These are phyloP conservation scores for Tetramorium alpestre DNA, from an alignment of 1,140 invertebrate species.

Conservation along the genomic window DNA sequence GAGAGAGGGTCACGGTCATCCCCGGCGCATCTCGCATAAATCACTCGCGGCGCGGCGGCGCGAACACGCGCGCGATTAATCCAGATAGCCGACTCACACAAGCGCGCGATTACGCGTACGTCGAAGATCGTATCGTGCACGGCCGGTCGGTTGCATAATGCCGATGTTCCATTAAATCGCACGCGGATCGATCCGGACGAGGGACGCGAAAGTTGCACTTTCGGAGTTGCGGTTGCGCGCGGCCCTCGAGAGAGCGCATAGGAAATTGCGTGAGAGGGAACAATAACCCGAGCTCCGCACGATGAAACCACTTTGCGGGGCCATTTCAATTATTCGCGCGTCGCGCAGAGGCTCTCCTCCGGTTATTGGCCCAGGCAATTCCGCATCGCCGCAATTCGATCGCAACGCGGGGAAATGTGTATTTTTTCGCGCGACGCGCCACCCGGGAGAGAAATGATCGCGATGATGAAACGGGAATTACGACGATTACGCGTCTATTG, in stretches of 20 bases:
- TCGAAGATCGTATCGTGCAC: conserved; percentile 49
- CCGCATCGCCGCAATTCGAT: not conserved
- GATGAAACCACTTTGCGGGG: not conserved
- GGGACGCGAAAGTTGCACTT: conserved; percentile 15
- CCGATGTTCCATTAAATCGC: conserved; percentile 50
- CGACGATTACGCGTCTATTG: conserved; percentile 20
- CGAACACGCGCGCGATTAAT: conserved; percentile 56
- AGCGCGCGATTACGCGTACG: conserved; percentile 48
- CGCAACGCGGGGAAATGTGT: not conserved
- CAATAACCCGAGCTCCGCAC: not conserved
- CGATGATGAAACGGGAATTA: conserved; percentile 35
- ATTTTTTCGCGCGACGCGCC: not conserved
- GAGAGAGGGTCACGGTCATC: conserved; percentile 50
- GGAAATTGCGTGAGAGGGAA: not conserved
- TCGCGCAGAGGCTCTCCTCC: not conserved
- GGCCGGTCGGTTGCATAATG: conserved; percentile 44
- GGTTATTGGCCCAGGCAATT: not conserved
- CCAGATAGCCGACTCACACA: conserved; percentile 42
- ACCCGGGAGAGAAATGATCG: not conserved
- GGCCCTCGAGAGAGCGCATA: not conserved
- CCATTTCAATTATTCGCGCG: conserved; percentile 11
- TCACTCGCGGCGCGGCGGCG: conserved; percentile 31
- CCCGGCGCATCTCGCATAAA: conserved; percentile 37
- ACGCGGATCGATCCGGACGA: not conserved
- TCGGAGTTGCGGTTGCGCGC: conserved; percentile 5